Base-by-base conservation (phyloP, 2,797 vertebrate species). In the Ctenosaura bakeri region DNA sequence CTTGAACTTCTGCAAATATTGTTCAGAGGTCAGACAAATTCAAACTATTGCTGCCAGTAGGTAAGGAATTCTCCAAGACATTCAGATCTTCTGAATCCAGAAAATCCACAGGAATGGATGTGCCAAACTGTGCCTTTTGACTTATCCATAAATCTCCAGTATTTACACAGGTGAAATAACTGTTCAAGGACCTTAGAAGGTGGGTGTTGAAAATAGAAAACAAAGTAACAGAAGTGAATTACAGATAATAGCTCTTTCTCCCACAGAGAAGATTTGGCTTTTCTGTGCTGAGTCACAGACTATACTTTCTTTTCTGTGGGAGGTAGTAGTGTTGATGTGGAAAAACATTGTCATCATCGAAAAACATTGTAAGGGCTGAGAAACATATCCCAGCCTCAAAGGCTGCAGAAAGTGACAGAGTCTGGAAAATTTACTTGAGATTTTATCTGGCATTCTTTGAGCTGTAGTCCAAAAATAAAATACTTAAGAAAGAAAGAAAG, bases 141-240 rank as follows among this genome's bases (percentile, higher is more conserved):
- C 73, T 69, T 35, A 83, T 83, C 52, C 59, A 91, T 82, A 89
- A 89, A 50, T 89, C 88, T 91, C 86, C 62, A 59, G 38, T 89
- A 89, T 78, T 86, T 89, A 89, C 90, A 89, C 83, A 91, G 87
- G 77, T 89, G 83, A 84, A 86, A 82, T 86, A 82, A 86, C 87
- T 90, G 56, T 71, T 77, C 59, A 35, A 59, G 79, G 78, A 66
- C 74, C 22, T 73, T 69, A 71, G 71, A 89, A 86, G 50, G 59
- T 71, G 71, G 62, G 62, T 83, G 79, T 86, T 91, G 79, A 83
- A 79, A 86, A 86, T 54, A 9, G 66, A 64, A 59, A 66, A 54
- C 13, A 66, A 78, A 89, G 56, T 62, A 79, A 64, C 62, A 2
- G 18, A 91, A 50, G 71, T 24, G 78, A 77, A 91, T 78, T 87